phyloP scores from a whole-genome alignment of 1,140 invertebrate genomes.

The Ctenoplectra terminalis region DNA sequence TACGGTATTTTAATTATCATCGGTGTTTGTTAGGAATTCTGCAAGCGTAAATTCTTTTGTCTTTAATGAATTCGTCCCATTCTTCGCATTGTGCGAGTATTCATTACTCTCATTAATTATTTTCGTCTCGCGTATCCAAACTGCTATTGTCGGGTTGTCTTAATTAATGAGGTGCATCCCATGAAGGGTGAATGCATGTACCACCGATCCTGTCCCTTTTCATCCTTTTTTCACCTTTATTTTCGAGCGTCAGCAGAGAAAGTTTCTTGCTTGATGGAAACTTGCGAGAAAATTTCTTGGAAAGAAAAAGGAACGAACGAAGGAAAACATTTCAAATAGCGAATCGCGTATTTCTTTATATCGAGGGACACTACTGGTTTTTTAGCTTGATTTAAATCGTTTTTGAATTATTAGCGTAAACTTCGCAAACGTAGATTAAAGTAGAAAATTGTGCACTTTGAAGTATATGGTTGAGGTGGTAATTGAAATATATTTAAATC shows the following conservation, averaged over 20 bases:
- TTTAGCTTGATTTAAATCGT: too few species aligned
- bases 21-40: neutral
- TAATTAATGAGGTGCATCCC: conserved; percentile 26
- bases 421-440: too few species aligned
- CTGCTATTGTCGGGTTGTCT: conserved; percentile 15
- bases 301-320: neutral
- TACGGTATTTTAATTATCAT: conserved; percentile 31
- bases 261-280: neutral
- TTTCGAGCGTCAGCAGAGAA: neutral
- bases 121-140: conserved; percentile 11
- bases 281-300: neutral
- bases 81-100: neutral
- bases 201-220: neutral
- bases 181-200: neutral
- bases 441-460: too few species aligned
- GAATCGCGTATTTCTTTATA: too few species aligned
- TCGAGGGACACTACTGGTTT: too few species aligned
- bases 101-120: conserved; percentile 45
- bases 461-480: too few species aligned
- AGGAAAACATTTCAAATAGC: too few species aligned
- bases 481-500: too few species aligned
- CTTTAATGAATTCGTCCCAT: conserved; percentile 9
- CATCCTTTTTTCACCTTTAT: neutral
- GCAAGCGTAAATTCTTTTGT: conserved; percentile 29
- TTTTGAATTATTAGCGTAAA: too few species aligned